Evolutionary conservation across 1,140 invertebrate species (phyloP).

Genomic region (Monomorium pharaonis): DNA sequence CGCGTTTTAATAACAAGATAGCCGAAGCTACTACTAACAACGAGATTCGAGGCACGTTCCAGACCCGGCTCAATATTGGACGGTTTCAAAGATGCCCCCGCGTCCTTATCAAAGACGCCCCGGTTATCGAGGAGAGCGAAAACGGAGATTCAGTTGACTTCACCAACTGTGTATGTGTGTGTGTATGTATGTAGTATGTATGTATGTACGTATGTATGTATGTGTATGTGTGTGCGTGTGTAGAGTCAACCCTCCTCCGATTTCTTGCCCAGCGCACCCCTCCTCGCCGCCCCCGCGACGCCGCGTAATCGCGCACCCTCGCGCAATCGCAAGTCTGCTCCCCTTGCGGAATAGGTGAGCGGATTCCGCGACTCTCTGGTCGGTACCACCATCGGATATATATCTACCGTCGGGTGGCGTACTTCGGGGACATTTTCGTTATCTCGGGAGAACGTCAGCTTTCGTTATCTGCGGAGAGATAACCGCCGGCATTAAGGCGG

Average conservation of each 20-base stretch:
- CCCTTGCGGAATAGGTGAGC: background rate
- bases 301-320: constrained; percentile 31
- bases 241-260: constrained; percentile 9
- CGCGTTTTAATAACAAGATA: constrained; percentile 40
- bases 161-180: background rate
- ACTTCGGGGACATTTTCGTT: constrained; percentile 65
- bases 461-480: constrained; percentile 75
- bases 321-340: constrained; percentile 32
- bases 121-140: constrained; percentile 50
- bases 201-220: background rate
- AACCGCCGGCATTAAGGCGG: constrained; percentile 55
- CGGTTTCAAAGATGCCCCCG: constrained; percentile 31
- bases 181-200: background rate
- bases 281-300: background rate
- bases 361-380: constrained; percentile 33
- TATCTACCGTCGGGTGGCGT: constrained; percentile 27
- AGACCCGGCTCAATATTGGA: constrained; percentile 45
- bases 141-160: constrained; percentile 51
- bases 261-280: constrained; percentile 29
- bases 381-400: constrained; percentile 28
- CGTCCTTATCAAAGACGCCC: constrained; percentile 44
- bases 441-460: constrained; percentile 75
- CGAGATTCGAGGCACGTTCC: constrained; percentile 38
- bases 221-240: background rate
- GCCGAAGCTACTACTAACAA: constrained; percentile 18